Conservation (phyloP, 2,797 vertebrate genomes). For the Molossus molossus region DNA sequence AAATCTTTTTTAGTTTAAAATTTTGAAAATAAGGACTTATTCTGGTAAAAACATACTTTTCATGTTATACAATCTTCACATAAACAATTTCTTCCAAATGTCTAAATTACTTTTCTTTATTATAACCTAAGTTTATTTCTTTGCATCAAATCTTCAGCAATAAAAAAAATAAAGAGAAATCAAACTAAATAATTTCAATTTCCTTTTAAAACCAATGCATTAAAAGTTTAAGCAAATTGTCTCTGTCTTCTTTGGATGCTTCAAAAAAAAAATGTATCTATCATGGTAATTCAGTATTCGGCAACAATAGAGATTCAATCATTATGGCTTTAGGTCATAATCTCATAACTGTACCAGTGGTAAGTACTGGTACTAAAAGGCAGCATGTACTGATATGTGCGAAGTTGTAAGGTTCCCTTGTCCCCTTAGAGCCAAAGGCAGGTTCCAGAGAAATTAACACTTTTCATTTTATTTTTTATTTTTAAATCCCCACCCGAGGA, state of each 20-base stretch:
- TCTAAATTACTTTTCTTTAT: background rate
- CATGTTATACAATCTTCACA: slow-evolving; percentile 8
- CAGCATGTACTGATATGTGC: background rate
- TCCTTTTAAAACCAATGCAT: slow-evolving; percentile 49
- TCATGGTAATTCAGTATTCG: slow-evolving; percentile 20
- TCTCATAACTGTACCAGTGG: background rate
- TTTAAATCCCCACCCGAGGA: too few relatives aligned
- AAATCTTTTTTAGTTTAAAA: slow-evolving; percentile 9
- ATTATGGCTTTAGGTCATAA: slow-evolving; percentile 34
- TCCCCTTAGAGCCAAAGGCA: background rate
- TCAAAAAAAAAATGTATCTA: slow-evolving; percentile 36
- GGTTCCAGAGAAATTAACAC: background rate
- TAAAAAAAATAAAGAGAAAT: slow-evolving; percentile 52
- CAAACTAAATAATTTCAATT: slow-evolving; percentile 41
- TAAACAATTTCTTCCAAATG: slow-evolving; percentile 22
- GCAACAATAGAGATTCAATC: slow-evolving; percentile 5
- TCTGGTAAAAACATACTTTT: slow-evolving; percentile 12
- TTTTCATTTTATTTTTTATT: background rate
- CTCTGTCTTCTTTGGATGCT: background rate
- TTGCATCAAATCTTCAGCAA: slow-evolving; percentile 38
- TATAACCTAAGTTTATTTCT: slow-evolving; percentile 45
- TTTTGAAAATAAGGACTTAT: slow-evolving; percentile 35
- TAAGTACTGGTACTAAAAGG: background rate
- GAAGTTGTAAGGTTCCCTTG: background rate
- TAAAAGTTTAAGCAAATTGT: slow-evolving; percentile 15